A percentile compares a stretch with the other conserved stretches of the same genome.
Conservation (phyloP, 2,113 vertebrate species). For the Prionailurus viverrinus region DNA sequence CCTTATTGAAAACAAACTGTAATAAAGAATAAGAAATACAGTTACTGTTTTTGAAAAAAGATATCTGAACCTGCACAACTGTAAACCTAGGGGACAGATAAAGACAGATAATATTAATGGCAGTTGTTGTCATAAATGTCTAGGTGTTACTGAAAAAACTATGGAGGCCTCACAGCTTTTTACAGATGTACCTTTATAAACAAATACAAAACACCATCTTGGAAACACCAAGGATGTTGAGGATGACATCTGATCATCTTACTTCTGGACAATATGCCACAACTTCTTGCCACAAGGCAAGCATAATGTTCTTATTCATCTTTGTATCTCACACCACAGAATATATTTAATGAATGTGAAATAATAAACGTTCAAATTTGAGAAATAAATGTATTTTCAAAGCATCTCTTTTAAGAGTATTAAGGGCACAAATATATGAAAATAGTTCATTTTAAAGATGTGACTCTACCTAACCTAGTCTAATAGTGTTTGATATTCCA, state of each 20-base stretch:
- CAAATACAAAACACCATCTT: background rate
- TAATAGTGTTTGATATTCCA: background rate
- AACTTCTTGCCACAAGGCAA: background rate
- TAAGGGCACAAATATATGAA: background rate
- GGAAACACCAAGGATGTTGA: background rate
- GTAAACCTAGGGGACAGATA: background rate
- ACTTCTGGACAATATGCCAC: background rate
- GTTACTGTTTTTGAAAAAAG: constrained; percentile 8
- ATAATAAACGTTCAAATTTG: constrained; percentile 17
- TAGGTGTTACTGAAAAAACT: background rate
- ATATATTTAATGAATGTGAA: background rate
- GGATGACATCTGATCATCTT: background rate
- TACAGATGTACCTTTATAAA: background rate
- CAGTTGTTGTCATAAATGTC: background rate
- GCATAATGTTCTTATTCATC: background rate
- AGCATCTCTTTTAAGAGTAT: background rate
- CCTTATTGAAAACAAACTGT: constrained; percentile 21
- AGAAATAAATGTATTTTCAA: constrained; percentile 44
- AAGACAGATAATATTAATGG: background rate
- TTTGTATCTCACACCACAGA: constrained; percentile 18
- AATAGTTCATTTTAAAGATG: constrained; percentile 33
- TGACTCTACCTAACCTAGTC: background rate
- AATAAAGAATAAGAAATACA: constrained; percentile 44
- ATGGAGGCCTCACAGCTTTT: background rate
- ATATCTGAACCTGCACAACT: constrained; percentile 33